These are phyloP conservation scores for Bombus sibiricus DNA, from an alignment of 1,140 invertebrate species.

Conservation along the genomic window DNA sequence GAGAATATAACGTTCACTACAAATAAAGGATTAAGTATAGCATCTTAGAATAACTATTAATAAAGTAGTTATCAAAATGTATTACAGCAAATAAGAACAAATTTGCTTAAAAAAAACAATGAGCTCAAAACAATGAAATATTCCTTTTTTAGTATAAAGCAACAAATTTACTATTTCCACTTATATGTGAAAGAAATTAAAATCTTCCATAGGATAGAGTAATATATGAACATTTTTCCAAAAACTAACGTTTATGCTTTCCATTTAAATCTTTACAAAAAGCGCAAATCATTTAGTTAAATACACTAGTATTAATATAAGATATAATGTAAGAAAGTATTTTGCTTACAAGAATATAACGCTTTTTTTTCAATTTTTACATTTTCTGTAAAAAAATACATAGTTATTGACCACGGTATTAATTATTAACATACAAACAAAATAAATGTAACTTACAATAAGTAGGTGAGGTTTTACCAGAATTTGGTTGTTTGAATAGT, in stretches of 20 bases:
- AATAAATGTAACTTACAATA: conserved; percentile 52
- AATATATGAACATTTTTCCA: conserved; percentile 5
- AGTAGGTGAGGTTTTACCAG: conserved; percentile 36
- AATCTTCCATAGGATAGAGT: conserved; percentile 2
- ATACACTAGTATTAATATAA: conserved; percentile 42
- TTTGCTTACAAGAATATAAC: conserved; percentile 53
- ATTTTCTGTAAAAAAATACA: conserved; percentile 62
- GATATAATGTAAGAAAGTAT: conserved; percentile 42
- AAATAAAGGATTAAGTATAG: neutral
- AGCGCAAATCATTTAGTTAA: conserved; percentile 43
- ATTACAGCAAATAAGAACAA: neutral
- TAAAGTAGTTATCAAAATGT: neutral
- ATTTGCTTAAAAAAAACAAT: neutral
- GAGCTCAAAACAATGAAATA: conserved; percentile 15
- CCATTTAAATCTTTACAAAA: conserved; percentile 44
- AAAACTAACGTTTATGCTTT: conserved; percentile 35
- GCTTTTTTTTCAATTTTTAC: conserved; percentile 60
- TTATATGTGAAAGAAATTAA: neutral
- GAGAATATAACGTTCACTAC: neutral
- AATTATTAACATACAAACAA: conserved; percentile 45
- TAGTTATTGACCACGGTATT: conserved; percentile 47
- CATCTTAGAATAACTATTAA: neutral
- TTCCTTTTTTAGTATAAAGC: neutral
- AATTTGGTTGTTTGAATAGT: conserved; percentile 40
- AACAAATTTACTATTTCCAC: conserved; percentile 32